phyloP scores from a whole-genome alignment of 2,797 vertebrate genomes.

The Phalloptychus januarius region DNA sequence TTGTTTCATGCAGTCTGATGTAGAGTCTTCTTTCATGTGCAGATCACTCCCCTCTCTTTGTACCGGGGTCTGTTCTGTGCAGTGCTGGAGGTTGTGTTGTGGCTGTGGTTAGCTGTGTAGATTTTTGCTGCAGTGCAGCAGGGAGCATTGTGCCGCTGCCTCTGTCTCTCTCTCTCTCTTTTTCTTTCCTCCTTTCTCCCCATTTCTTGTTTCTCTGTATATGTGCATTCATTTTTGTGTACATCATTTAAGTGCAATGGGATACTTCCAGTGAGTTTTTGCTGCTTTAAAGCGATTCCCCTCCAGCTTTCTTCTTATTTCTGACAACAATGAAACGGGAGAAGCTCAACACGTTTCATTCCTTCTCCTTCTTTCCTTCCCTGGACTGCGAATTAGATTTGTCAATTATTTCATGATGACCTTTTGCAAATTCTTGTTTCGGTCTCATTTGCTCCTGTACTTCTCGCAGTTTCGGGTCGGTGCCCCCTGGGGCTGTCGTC shows the following conservation, averaged over 20 bases:
- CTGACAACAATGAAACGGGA: constrained; percentile 43
- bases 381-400: constrained; percentile 48
- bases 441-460: constrained; percentile 34
- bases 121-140: constrained; percentile 95
- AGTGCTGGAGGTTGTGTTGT: constrained; percentile 80
- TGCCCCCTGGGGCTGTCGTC: constrained; percentile 32
- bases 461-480: constrained; percentile 29
- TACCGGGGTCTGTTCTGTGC: constrained; percentile 71
- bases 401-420: constrained; percentile 66
- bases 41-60: constrained; percentile 25
- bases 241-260: constrained; percentile 73
- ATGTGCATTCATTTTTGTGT: constrained; percentile 69
- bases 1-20: background rate
- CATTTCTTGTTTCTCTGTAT: constrained; percentile 50
- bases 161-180: constrained; percentile 60
- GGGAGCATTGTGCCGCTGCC: constrained; percentile 80
- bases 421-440: constrained; percentile 64
- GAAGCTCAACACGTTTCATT: constrained; percentile 49
- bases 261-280: constrained; percentile 80
- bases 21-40: constrained; percentile 19
- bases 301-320: constrained; percentile 65
- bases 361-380: background rate
- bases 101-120: constrained; percentile 81
- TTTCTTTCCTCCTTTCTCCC: constrained; percentile 29
- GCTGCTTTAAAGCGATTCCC: constrained; percentile 22